Evolutionary conservation across 2,888 invertebrate genomes (phyloP).

Genomic region (Cerceris ruficornis): DNA sequence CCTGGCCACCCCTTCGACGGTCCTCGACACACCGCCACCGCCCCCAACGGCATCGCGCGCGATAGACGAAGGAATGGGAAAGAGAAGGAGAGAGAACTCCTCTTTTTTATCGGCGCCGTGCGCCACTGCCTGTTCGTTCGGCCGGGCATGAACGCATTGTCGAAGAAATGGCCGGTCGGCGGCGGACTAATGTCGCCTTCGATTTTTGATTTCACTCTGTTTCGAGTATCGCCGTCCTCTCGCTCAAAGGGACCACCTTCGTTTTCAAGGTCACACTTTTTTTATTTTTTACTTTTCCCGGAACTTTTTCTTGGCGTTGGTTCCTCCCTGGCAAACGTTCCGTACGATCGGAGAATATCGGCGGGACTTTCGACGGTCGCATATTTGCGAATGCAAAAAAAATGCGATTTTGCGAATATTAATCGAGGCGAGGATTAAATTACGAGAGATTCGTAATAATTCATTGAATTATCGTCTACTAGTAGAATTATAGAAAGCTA

Average conservation of each 20-base stretch:
- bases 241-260: neutral
- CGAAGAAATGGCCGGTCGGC: slow-evolving; percentile 80
- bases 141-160: slow-evolving; percentile 78
- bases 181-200: slow-evolving; percentile 29
- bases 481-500: no score
- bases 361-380: no score
- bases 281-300: neutral
- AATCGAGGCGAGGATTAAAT: no score
- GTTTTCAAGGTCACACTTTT: neutral
- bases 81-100: slow-evolving; percentile 65
- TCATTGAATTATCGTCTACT: no score
- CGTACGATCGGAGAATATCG: no score
- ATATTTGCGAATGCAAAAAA: no score
- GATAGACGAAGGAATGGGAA: slow-evolving; percentile 66
- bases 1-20: slow-evolving; percentile 67
- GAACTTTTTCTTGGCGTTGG: no score
- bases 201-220: neutral
- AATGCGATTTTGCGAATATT: no score
- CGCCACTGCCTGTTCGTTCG: slow-evolving; percentile 76
- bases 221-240: neutral
- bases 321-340: no score
- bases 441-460: no score
- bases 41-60: slow-evolving; percentile 65
- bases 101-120: slow-evolving; percentile 79
- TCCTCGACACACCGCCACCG: slow-evolving; percentile 70